phyloP scores from a whole-genome alignment of 1,140 invertebrate species.

The Zaprionus davidi region DNA sequence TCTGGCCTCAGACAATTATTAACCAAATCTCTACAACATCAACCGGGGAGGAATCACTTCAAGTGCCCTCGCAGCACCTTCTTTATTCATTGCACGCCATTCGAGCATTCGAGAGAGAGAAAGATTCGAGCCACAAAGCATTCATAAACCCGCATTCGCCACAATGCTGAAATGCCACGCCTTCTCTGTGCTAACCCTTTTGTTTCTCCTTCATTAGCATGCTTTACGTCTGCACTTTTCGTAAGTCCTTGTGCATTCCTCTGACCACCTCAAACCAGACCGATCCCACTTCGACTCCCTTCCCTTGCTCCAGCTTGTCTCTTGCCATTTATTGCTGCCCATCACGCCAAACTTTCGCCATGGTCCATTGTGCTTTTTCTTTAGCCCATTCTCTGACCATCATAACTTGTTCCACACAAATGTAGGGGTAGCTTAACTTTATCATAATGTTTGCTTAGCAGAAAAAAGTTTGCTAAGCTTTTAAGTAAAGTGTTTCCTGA shows the following conservation, averaged over 20 bases:
- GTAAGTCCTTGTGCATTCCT: constrained; percentile 24
- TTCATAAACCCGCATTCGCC: constrained; percentile 48
- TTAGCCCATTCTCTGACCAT: constrained; percentile 6
- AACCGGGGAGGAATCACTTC: constrained; percentile 20
- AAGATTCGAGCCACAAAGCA: constrained; percentile 41
- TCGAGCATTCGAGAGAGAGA: constrained; percentile 21
- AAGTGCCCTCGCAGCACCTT: constrained; percentile 27
- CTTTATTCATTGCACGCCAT: constrained; percentile 25
- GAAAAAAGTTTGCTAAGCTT: background rate
- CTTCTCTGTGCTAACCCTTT: constrained; percentile 28
- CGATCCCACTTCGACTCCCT: background rate
- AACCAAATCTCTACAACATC: constrained; percentile 27
- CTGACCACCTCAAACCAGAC: background rate
- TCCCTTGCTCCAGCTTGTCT: background rate
- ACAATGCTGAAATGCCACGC: constrained; percentile 17
- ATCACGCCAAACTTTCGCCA: constrained; percentile 40
- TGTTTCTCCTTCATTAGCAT: constrained; percentile 54
- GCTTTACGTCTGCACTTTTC: constrained; percentile 24
- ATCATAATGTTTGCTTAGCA: constrained; percentile 27
- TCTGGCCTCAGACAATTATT: constrained; percentile 29
- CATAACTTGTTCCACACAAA: constrained; percentile 11
- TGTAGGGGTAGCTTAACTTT: constrained; percentile 25
- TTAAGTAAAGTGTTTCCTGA: background rate
- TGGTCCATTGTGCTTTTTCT: constrained; percentile 29
- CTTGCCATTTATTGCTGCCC: constrained; percentile 34